Evolutionary conservation across 2,888 invertebrate species (phyloP), one percentile per base, ranked within the genome.

Genomic region (Atrina japonica): DNA sequence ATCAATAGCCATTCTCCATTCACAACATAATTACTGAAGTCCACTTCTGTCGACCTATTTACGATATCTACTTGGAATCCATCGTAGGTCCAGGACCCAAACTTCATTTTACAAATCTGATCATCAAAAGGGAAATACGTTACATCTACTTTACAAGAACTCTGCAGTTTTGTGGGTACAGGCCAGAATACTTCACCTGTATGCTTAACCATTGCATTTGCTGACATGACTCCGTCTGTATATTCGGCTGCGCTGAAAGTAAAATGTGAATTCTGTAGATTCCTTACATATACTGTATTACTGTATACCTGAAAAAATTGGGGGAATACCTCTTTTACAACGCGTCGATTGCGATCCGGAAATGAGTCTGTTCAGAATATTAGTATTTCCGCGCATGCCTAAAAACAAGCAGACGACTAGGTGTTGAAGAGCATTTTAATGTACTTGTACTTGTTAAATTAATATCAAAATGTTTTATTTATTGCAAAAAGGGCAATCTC

Each of bases 101-200:
- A 91, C 77, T 93, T 92, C 80, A 93, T 87, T 52, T 86, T 89
- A 81, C 93, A 93, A 23, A 43, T 47, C 35, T 93, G 93, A 67
- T 91, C 91, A 82, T 93, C 93, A 82, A 93, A 93, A 2, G 93
- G 93, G 84, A 93, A 93, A 81, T 92, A 93, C 1, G 92, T 92
- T 59, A 91, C 91, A 70, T 90, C 90, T 21, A 93, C 92, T 71
- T 92, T 92, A 82, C 93, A 93, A 5, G 92, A 92, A 75, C 91
- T 91, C 61, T 92, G 91, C 27, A 93, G 90, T 78, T 93, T 92
- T 40, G 92, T 92, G 16, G 93, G 93, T 2, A 93, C 92, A 0
- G 93, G 93, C 93, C 93, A 93, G 84, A 93, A 93, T 1, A 93
- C 92, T 55, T 91, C 91, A 5, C 93, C 93, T 68, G 91, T 89